Base-by-base conservation (phyloP, 2,113 vertebrate genomes). In the Phalacrocorax aristotelis region DNA sequence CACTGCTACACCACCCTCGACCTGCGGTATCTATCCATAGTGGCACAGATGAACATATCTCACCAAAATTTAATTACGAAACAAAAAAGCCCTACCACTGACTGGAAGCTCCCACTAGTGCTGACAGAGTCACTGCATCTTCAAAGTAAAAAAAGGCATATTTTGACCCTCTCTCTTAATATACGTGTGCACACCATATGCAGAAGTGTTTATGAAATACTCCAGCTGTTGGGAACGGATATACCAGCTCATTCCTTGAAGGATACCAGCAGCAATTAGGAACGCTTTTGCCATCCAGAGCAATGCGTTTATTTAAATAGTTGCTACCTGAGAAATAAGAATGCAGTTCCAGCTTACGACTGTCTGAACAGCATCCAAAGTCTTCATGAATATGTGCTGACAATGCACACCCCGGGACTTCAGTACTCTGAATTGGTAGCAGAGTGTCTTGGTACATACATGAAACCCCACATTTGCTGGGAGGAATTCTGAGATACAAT, bases 401-500 rank as follows among this genome's bases (percentile, higher is more conserved):
- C 36, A 78, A n/a, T 2, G 18, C 51, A n/a, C 36, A 30, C 19
- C 51, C 55, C 0, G 0, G n/a, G 61, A 78, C 55, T n/a, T 51
- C 54, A 7, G 22, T 3, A 9, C 60, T 74, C 51, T 2, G 54
- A 27, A 25, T 1, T 5, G 62, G 74, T 11, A 48, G 40, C 0
- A 4, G 26, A 9, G 44, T 22, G 54, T 20, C 78, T 40, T 19
- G 38, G 40, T 46, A 36, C 58, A 38, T 29, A 55, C 8, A 0
- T 8, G 42, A 89, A 79, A 49, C 2, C 40, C 23, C 23, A 46
- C 58, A 5, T 78, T 40, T 84, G 40, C 84, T 58, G n/a, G 84
- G 81, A 80, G 76, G 87, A 89, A 95, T 85, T 54, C 78, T 32
- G 49, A 91, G 82, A 12, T 26, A 89, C 58, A 90, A 68, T 55